phyloP scores from a whole-genome alignment of 2,888 invertebrate genomes.

The Oxystoma pomonae region DNA sequence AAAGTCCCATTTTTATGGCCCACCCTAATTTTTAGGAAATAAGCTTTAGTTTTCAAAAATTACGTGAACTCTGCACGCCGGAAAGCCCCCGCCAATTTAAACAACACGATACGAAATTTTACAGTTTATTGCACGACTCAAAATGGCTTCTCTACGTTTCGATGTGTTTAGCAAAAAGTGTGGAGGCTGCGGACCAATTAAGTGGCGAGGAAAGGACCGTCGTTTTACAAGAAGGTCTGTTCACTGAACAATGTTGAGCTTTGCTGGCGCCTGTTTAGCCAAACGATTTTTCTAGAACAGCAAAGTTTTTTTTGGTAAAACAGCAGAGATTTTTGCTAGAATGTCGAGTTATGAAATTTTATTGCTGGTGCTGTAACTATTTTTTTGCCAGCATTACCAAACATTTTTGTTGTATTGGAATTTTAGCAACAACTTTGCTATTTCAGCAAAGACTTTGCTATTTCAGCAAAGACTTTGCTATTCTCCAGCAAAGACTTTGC shows the following conservation, averaged over 20 bases:
- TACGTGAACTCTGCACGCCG: constrained; percentile 75
- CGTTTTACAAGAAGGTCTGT: constrained; percentile 79
- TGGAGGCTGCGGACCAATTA: constrained; percentile 66
- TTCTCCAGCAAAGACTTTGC: too few relatives aligned
- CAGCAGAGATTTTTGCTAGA: too few relatives aligned
- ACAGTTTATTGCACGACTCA: constrained; percentile 68
- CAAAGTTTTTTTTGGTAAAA: too few relatives aligned
- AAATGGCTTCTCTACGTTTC: constrained; percentile 85
- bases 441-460: too few relatives aligned
- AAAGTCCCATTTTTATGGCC: too few relatives aligned
- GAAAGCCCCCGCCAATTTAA: constrained; percentile 63
- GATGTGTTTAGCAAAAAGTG: constrained; percentile 68
- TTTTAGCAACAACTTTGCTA: too few relatives aligned
- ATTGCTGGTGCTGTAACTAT: too few relatives aligned
- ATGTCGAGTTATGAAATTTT: too few relatives aligned
- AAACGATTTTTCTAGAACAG: background rate
- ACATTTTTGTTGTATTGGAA: too few relatives aligned
- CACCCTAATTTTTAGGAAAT: constrained; percentile 55
- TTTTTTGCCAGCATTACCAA: too few relatives aligned
- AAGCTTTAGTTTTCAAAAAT: constrained; percentile 61
- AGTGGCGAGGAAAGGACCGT: constrained; percentile 63
- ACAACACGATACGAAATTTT: constrained; percentile 79
- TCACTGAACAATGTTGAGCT: background rate
- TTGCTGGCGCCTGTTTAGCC: too few relatives aligned
- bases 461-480: too few relatives aligned